Conservation (phyloP, 2,888 invertebrate genomes). For the Trimorus sp. region DNA sequence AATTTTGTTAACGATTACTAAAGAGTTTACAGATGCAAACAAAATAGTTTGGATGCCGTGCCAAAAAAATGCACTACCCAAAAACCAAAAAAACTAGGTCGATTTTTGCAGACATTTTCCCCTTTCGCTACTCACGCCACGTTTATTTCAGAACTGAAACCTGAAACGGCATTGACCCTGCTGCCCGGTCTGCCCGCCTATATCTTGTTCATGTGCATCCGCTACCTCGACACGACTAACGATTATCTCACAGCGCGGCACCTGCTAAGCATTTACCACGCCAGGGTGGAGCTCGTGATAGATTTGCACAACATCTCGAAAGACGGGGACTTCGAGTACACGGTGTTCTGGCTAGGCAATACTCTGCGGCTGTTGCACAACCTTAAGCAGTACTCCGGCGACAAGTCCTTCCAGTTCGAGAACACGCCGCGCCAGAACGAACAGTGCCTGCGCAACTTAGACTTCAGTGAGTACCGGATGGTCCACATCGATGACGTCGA, state of each 20-base stretch:
- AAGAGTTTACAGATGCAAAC: no score
- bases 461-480: conserved; percentile 94
- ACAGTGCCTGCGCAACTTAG: conserved; percentile 95
- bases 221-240: conserved; percentile 96
- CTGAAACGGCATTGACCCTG: conserved; percentile 88
- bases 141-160: conserved; percentile 85
- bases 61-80: no score
- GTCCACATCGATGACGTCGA: conserved; percentile 92
- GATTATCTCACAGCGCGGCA: conserved; percentile 95
- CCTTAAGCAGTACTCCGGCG: conserved; percentile 97
- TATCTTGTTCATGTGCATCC: conserved; percentile 97
- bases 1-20: no score
- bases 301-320: conserved; percentile 82
- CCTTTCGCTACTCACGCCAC: no score
- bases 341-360: conserved; percentile 92
- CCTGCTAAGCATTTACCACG: conserved; percentile 89
- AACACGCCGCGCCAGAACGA: conserved; percentile 96
- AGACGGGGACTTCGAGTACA: conserved; percentile 91
- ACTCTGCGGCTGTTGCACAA: conserved; percentile 93
- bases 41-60: no score
- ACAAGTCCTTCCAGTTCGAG: conserved; percentile 90
- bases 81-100: no score
- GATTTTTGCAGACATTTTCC: no score
- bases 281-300: conserved; percentile 90
- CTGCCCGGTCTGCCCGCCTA: conserved; percentile 97